Evolutionary conservation across 2,113 vertebrate species (phyloP), one percentile per base, ranked within the genome.

Genomic region (Psilopogon haemacephalus): DNA sequence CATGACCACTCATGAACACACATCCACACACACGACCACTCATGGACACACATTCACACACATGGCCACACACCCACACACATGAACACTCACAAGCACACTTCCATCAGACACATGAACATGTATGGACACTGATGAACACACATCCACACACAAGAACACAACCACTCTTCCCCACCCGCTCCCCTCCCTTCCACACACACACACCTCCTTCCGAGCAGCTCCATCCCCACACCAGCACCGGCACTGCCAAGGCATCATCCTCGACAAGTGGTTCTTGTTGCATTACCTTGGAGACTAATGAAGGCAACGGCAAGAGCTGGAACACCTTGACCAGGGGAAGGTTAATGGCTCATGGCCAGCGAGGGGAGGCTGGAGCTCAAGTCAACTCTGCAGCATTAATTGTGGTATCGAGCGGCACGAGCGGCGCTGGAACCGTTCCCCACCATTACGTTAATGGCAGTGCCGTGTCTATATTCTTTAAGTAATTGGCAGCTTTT

Each of bases 401-500:
- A 90, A 90, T 76, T 73, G 86, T 8, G 6, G 26, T 27, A 78
- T n/a, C 3, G 78, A 93, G 63, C 26, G 4, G 76, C 37, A 3
- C 12, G 11, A 75, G 84, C 59, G 18, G 83, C 68, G 46, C 79
- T 28, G 71, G 87, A 64, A 65, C 30, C 18, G 52, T 80, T 86
- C 89, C 82, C 38, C 23, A 7, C 84, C 84, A 54, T 95, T 86
- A 46, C 75, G 2, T 76, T 90, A 85, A 86, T 60, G 86, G 83
- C 6, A 9, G 30, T 27, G 79, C 89, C n/a, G 68, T 79, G 89
- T 27, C 71, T 21, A 14, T 83, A 17, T 46, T 83, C 67, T 24
- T 93, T 83, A 88, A 92, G 83, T 86, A 90, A 95, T 90, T 90
- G 91, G 71, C 68, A 60, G 72, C 24, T 72, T 67, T 27, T 27